phyloP scores from a whole-genome alignment of 2,797 vertebrate genomes.

The Danionella dracula region DNA sequence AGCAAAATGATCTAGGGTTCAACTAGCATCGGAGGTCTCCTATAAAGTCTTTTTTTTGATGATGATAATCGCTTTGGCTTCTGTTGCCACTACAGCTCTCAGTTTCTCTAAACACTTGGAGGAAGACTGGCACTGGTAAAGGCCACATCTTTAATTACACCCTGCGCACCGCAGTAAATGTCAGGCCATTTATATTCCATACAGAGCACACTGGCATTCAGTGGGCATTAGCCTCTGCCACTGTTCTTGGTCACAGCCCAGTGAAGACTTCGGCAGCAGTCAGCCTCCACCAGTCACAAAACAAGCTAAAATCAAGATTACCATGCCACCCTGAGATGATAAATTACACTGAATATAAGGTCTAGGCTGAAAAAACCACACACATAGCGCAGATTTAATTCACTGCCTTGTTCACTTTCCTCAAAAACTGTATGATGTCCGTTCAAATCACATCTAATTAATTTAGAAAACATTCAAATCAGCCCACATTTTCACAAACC shows the following conservation, averaged over 20 bases:
- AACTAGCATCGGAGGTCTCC: no score
- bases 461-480: no score
- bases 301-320: conserved; percentile 2
- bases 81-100: conserved; percentile 36
- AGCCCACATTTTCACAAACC: no score
- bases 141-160: conserved; percentile 69
- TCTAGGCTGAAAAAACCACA: neutral
- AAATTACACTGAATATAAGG: conserved; percentile 24
- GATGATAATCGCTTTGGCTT: no score
- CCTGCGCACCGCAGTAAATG: conserved; percentile 64
- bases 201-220: conserved; percentile 65
- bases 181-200: conserved; percentile 67
- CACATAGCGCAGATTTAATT: no score
- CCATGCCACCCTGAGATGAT: conserved; percentile 22
- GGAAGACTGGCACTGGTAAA: conserved; percentile 54
- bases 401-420: no score
- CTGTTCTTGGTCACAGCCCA: conserved; percentile 54
- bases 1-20: no score
- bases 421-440: no score
- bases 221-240: conserved; percentile 56
- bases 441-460: no score
- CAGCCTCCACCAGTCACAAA: conserved; percentile 40
- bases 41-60: no score
- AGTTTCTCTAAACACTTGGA: conserved; percentile 51
- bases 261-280: conserved; percentile 14